phyloP scores from a whole-genome alignment of 2,113 vertebrate genomes.

The Caranx melampygus region DNA sequence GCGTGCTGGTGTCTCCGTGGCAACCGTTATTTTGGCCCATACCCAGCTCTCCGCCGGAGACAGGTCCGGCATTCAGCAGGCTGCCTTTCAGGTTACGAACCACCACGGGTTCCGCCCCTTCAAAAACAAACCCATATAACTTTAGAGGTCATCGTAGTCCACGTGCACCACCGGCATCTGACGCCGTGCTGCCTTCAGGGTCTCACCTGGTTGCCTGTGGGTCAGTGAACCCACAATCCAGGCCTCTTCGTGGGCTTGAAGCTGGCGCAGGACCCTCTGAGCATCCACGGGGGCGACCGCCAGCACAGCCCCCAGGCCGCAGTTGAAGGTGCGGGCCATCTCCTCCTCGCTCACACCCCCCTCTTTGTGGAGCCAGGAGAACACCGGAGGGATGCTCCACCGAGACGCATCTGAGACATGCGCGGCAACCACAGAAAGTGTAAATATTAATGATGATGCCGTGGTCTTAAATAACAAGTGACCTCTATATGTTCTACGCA shows the following conservation, averaged over 20 bases:
- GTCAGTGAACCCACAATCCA: slow-evolving; percentile 91
- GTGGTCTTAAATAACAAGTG: background rate
- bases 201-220: slow-evolving; percentile 82
- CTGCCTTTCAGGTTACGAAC: slow-evolving; percentile 80
- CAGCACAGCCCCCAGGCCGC: slow-evolving; percentile 91
- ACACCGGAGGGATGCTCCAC: slow-evolving; percentile 91
- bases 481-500: background rate
- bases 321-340: slow-evolving; percentile 96
- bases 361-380: slow-evolving; percentile 92
- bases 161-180: background rate
- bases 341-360: slow-evolving; percentile 91
- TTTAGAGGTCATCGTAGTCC: no score
- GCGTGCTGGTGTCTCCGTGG: slow-evolving; percentile 20
- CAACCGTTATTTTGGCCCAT: slow-evolving; percentile 18
- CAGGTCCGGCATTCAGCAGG: slow-evolving; percentile 56
- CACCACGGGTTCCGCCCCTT: slow-evolving; percentile 77
- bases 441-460: slow-evolving; percentile 2
- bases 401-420: slow-evolving; percentile 86
- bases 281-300: slow-evolving; percentile 85
- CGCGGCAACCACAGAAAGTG: background rate
- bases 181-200: background rate
- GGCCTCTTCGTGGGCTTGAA: slow-evolving; percentile 85
- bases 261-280: slow-evolving; percentile 84
- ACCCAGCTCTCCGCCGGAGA: background rate
- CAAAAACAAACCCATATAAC: background rate